phyloP scores from a whole-genome alignment of 2,888 invertebrate species.

The Rhagium mordax region DNA sequence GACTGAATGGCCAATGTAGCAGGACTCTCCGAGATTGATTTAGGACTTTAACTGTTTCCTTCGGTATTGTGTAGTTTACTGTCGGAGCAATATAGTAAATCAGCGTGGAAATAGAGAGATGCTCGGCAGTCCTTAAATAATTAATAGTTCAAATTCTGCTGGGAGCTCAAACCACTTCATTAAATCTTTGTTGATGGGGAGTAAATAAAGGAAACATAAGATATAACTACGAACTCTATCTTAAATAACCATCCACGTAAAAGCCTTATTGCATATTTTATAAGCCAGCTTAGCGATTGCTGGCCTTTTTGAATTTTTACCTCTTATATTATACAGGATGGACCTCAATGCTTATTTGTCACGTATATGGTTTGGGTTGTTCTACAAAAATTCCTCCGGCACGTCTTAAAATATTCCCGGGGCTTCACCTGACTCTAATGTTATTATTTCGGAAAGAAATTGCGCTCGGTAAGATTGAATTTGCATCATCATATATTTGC shows the following conservation, averaged over 20 bases:
- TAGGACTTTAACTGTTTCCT: constrained; percentile 20
- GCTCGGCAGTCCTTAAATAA: constrained; percentile 8
- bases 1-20: constrained; percentile 1
- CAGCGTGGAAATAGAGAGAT: constrained; percentile 16
- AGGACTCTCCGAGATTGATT: constrained; percentile 14
- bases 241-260: neutral
- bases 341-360: no score
- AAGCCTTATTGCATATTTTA: neutral
- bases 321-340: no score
- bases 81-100: constrained; percentile 2
- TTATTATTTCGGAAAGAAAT: no score
- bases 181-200: constrained; percentile 5
- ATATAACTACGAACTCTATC: neutral
- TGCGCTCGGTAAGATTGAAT: no score
- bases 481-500: no score
- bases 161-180: constrained; percentile 5
- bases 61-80: constrained; percentile 23
- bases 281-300: no score
- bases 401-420: no score
- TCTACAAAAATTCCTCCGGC: no score
- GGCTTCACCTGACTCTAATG: no score
- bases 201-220: neutral
- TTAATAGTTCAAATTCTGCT: constrained; percentile 11
- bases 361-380: no score
- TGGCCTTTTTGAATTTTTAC: no score